phyloP scores from a whole-genome alignment of 2,113 vertebrate genomes.

The Zingel zingel region DNA sequence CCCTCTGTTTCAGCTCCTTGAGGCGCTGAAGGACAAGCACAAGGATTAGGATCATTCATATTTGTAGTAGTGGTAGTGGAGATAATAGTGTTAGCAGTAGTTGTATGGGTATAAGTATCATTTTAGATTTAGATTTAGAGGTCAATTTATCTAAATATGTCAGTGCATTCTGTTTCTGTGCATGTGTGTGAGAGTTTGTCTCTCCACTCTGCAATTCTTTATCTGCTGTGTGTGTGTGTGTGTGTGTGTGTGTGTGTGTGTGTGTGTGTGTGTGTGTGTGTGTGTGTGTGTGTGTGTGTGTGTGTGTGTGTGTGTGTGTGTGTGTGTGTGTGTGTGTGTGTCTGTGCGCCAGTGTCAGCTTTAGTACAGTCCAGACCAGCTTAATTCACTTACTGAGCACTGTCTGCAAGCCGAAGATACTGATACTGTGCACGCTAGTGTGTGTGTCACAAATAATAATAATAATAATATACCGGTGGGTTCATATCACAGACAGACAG shows the following conservation, averaged over 20 bases:
- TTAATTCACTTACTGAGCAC: slow-evolving; percentile 76
- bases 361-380: slow-evolving; percentile 64
- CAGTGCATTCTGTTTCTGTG: neutral
- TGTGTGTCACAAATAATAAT: slow-evolving; percentile 59
- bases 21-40: slow-evolving; percentile 85
- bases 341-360: slow-evolving; percentile 60
- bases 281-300: slow-evolving; percentile 8
- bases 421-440: slow-evolving; percentile 36
- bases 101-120: neutral
- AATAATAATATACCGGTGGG: slow-evolving; percentile 53
- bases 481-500: slow-evolving; percentile 63
- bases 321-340: slow-evolving; percentile 7
- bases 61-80: neutral
- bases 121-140: slow-evolving; percentile 17
- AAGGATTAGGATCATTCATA: neutral
- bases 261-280: neutral
- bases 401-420: slow-evolving; percentile 67
- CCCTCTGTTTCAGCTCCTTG: slow-evolving; percentile 95
- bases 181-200: slow-evolving; percentile 6
- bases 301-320: slow-evolving; percentile 4
- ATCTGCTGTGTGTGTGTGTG: slow-evolving; percentile 9
- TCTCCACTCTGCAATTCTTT: slow-evolving; percentile 23
- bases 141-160: slow-evolving; percentile 3
- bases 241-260: slow-evolving; percentile 24
- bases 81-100: neutral